A percentile compares a stretch with the other conserved stretches of the same genome.
Evolutionary conservation across 2,113 vertebrate genomes (phyloP).

Genomic region (Larimichthys polyactis): DNA sequence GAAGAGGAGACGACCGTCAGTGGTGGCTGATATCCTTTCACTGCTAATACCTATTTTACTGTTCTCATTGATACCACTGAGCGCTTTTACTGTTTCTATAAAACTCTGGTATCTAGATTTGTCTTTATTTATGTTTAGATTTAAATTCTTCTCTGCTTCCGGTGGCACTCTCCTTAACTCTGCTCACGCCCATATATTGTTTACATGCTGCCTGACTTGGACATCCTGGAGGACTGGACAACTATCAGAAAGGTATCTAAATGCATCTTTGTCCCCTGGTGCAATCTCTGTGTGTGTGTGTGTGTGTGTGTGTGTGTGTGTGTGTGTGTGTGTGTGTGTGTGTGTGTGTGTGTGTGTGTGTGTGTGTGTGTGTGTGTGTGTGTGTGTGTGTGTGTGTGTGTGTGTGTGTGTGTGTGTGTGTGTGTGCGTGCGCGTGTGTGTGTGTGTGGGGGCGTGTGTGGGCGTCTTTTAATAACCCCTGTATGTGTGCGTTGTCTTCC

Average conservation of each 20-base stretch:
- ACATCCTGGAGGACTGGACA: constrained; percentile 98
- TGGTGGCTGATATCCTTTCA: constrained; percentile 97
- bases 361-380: too few species aligned
- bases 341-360: too few species aligned
- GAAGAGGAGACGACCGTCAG: constrained; percentile 91
- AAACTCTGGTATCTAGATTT: background rate
- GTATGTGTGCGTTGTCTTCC: constrained; percentile 38
- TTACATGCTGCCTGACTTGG: constrained; percentile 97
- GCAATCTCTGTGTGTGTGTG: background rate
- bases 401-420: background rate
- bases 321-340: too few species aligned
- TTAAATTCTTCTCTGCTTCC: background rate
- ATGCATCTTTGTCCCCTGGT: background rate
- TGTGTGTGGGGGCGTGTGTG: background rate
- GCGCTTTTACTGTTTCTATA: background rate
- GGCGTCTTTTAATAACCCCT: background rate
- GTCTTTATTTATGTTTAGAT: background rate
- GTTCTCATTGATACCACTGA: background rate
- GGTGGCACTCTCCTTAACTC: constrained; percentile 81
- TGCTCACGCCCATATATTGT: constrained; percentile 94
- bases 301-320: too few species aligned
- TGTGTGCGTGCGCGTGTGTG: background rate
- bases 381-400: too few species aligned
- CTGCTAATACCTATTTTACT: background rate
- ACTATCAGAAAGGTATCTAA: constrained; percentile 93